phyloP scores from a whole-genome alignment of 2,113 vertebrate species.

The Scalopus aquaticus region DNA sequence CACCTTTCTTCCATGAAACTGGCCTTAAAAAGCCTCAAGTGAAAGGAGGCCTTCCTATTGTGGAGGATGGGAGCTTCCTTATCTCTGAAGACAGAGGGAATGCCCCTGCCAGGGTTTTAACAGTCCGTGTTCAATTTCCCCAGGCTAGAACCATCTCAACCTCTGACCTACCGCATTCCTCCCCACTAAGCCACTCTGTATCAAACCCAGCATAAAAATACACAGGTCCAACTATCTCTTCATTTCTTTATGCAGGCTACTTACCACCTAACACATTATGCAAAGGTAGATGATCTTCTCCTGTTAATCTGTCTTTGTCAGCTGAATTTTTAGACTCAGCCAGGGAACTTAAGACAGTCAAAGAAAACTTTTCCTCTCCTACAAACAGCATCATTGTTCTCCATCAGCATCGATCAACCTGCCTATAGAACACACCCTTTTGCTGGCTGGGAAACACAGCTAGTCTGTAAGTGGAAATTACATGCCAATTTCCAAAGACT shows the following conservation, averaged over 20 bases:
- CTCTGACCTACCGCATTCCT: background rate
- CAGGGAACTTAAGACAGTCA: background rate
- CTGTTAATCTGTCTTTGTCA: background rate
- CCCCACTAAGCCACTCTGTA: background rate
- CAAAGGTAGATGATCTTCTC: background rate
- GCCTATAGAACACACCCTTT: background rate
- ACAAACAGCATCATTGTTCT: background rate
- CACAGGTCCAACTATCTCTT: background rate
- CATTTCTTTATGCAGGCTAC: background rate
- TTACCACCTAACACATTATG: background rate
- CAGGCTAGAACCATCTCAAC: background rate
- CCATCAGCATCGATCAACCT: background rate
- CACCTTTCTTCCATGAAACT: background rate
- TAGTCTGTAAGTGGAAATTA: background rate
- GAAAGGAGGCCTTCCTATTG: background rate
- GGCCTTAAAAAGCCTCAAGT: background rate
- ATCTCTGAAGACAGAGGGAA: background rate
- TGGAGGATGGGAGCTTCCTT: background rate
- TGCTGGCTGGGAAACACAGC: background rate
- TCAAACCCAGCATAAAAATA: background rate
- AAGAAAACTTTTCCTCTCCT: background rate
- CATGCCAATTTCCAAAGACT: background rate
- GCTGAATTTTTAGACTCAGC: background rate
- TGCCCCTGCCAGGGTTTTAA: background rate
- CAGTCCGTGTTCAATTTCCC: background rate